phyloP scores from a whole-genome alignment of 2,888 invertebrate genomes.

The Agonopterix alstromeriana region DNA sequence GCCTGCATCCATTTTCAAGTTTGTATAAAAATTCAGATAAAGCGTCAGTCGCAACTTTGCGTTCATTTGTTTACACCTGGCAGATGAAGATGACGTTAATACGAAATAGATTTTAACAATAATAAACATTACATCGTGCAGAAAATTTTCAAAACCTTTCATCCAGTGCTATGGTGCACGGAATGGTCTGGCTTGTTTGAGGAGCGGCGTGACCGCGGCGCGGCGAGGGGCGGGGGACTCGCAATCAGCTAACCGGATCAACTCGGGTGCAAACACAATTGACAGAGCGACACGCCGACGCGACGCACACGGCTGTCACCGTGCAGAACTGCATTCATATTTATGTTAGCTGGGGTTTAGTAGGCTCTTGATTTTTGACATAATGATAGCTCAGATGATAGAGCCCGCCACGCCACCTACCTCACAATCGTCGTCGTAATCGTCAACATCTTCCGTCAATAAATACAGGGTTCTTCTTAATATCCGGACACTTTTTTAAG shows the following conservation, averaged over 20 bases:
- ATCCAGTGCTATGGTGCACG: neutral
- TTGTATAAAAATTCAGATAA: too few relatives aligned
- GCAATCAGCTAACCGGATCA: constrained; percentile 74
- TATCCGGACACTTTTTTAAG: too few relatives aligned
- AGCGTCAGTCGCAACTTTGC: too few relatives aligned
- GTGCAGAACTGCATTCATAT: constrained; percentile 7
- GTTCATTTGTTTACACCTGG: too few relatives aligned
- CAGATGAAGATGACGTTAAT: too few relatives aligned
- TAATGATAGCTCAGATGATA: too few relatives aligned
- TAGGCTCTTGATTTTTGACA: too few relatives aligned
- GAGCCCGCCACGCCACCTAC: too few relatives aligned
- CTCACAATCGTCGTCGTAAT: too few relatives aligned
- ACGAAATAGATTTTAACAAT: neutral
- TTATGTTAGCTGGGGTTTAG: neutral
- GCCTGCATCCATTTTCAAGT: too few relatives aligned
- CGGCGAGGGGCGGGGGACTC: constrained; percentile 23
- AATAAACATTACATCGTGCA: neutral
- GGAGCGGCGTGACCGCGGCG: constrained; percentile 48
- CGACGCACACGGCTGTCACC: constrained; percentile 10
- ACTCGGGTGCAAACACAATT: constrained; percentile 60
- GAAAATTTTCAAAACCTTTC: neutral
- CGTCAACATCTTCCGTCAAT: too few relatives aligned
- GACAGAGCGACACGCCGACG: constrained; percentile 33
- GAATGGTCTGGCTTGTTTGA: constrained; percentile 39
- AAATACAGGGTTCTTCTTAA: too few relatives aligned